Evolutionary conservation across 2,113 vertebrate species (phyloP), one percentile per base, ranked within the genome.

Genomic region (Platysteira castanea): DNA sequence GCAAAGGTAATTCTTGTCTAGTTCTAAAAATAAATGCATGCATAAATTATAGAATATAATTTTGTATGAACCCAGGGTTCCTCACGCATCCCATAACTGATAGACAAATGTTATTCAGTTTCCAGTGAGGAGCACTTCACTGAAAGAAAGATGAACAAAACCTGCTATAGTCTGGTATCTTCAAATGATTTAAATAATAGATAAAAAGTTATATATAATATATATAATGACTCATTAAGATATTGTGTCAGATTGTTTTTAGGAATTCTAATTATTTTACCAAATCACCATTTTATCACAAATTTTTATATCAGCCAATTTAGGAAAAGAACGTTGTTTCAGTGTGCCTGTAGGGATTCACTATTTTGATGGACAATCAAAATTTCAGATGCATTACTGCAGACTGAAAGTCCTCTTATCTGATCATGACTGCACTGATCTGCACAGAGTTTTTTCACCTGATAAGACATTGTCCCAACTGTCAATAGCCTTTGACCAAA

Each of bases 301-400:
- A 17, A 7, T 35, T 39, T 78, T 77, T 31, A 6, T 70, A 31
- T 75, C 63, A 41, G 1, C 3, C 22, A 54, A 6, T 20, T 63
- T 84, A 21, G 3, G 41, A 53, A 77, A 75, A 39, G 13, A 20
- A 18, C 19, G 2, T 1, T 31, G 2, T 33, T 91, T 73, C 4
- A 1, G 8, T 35, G 10, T 47, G 13, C 9, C 2, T 0, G 11
- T 6, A 75, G 4, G 11, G 16, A 41, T 83, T 61, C 33, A 35
- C 12, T 59, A 3, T 63, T 70, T 83, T 76, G 50, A 80, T 35
- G 9, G n/a, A 39, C 13, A 80, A 80, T 35, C 2, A 20, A 83
- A 83, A 37, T 53, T 76, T 63, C 28, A 77, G 31, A 49, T 54
- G 23, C 11, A 18, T 42, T 86, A 35, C 14, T 73, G 31, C 19